Evolutionary conservation across 2,113 vertebrate genomes (phyloP), one percentile per base, ranked within the genome.

Genomic region (Australoheros scitulus): DNA sequence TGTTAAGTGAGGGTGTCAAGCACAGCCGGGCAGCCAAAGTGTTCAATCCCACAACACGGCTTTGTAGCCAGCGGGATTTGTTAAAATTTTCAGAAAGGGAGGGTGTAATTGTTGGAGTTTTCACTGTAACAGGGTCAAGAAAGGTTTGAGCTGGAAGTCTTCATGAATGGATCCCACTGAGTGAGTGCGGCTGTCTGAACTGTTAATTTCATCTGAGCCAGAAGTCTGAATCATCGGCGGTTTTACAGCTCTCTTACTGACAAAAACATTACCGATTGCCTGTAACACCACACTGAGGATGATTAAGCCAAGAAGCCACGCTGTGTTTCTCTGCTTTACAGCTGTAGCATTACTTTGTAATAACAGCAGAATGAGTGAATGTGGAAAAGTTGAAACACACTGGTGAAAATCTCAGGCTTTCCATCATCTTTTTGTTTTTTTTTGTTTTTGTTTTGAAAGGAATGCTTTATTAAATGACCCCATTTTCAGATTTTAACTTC

Each of bases 231-330:
- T 72, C 68, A 20, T 72, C 47, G 24, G 29, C 47, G 52, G 17
- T 34, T 55, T 55, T 72, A 55, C 26, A 32, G 26, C 68, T n/a
- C 47, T 72, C 17, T 72, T 72, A 72, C 68, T 72, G 68, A 72
- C 68, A 55, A 72, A 72, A 26, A 55, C 68, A 55, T 72, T 72
- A 72, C 47, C 1, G 11, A 72, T 72, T 72, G 68, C 50, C 68
- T 43, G 68, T 72, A 72, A 72, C 26, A 55, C 18, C 68, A 72
- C 68, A 55, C 18, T 55, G 68, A 72, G 26, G 47, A 72, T 9
- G 26, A 72, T 55, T 72, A 72, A 72, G 18, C 47, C 68, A 55
- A 55, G 47, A 47, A 55, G 68, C 26, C 68, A n/a, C 32, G 65
- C 32, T 17, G 22, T 52, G 65, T 32, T 72, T 72, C 65, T 52